These are phyloP conservation scores for Nomada goodeniana DNA, from an alignment of 2,888 invertebrate species.

Conservation along the genomic window DNA sequence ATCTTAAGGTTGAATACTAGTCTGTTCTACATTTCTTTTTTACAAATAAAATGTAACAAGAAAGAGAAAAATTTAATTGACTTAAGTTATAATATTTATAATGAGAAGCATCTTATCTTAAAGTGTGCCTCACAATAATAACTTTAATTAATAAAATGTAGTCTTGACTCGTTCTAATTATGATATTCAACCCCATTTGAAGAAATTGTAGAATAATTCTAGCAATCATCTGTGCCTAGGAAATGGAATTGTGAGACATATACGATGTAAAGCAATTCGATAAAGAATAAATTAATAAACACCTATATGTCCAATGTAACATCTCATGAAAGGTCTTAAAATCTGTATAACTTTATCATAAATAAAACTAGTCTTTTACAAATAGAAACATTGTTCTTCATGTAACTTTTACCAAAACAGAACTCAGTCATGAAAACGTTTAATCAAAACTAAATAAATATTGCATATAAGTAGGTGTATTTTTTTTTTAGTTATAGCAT, in stretches of 20 bases:
- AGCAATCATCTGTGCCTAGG: slow-evolving; percentile 54
- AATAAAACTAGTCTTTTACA: slow-evolving; percentile 53
- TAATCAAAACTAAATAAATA: background rate
- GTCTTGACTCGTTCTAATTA: slow-evolving; percentile 13
- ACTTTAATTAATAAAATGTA: slow-evolving; percentile 20
- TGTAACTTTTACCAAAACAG: slow-evolving; percentile 20
- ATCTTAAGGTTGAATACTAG: slow-evolving; percentile 26
- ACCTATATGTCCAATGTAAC: slow-evolving; percentile 27
- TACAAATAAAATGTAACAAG: background rate
- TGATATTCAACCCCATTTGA: slow-evolving; percentile 10
- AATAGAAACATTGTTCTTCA: slow-evolving; percentile 22
- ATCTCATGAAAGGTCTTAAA: slow-evolving; percentile 25
- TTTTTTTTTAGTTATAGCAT: slow-evolving; percentile 24
- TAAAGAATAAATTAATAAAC: slow-evolving; percentile 22
- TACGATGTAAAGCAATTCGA: slow-evolving; percentile 33
- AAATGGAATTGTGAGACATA: slow-evolving; percentile 57
- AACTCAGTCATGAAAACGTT: background rate
- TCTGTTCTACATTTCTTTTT: slow-evolving; percentile 2
- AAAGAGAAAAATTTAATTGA: background rate
- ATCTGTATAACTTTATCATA: slow-evolving; percentile 35
- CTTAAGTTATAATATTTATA: slow-evolving; percentile 1
- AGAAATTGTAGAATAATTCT: slow-evolving; percentile 32
- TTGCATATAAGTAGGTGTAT: slow-evolving; percentile 1
- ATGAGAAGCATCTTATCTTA: slow-evolving; percentile 17
- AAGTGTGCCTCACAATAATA: slow-evolving; percentile 35